These are phyloP conservation scores for Clarias platycephalus DNA, from an alignment of 2,797 vertebrate species.

Conservation along the genomic window DNA sequence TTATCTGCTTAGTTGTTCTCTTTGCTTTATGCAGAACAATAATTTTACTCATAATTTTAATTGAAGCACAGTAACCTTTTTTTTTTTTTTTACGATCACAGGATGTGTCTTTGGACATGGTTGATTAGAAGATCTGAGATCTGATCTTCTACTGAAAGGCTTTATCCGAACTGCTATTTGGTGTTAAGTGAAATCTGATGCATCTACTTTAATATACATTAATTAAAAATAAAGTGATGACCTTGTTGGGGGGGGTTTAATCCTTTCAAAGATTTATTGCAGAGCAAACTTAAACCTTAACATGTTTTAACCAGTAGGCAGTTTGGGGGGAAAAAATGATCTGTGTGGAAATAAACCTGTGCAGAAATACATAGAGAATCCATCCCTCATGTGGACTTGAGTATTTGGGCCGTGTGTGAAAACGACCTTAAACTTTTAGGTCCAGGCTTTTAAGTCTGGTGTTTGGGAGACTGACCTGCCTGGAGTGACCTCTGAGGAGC, in stretches of 20 bases:
- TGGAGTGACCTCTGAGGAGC: constrained; percentile 77
- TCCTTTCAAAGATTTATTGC: neutral
- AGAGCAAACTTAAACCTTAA: neutral
- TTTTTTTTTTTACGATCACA: too few relatives aligned
- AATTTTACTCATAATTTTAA: too few relatives aligned
- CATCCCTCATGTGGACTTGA: neutral
- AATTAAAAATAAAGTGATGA: neutral
- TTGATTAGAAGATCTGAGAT: too few relatives aligned
- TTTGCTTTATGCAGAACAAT: too few relatives aligned
- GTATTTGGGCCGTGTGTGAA: constrained; percentile 5
- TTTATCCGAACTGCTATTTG: neutral
- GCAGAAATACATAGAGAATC: neutral
- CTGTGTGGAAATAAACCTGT: neutral
- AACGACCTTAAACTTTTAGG: neutral
- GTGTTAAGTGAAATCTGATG: neutral
- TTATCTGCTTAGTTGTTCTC: too few relatives aligned
- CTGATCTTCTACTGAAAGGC: too few relatives aligned
- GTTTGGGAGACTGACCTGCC: constrained; percentile 84
- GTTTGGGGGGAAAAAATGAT: neutral
- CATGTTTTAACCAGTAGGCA: neutral
- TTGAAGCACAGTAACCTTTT: too few relatives aligned
- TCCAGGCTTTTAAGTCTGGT: constrained; percentile 65
- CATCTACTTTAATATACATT: neutral
- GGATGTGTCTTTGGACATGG: too few relatives aligned
- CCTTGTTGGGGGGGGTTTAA: neutral